Evolutionary conservation across 2,888 invertebrate species (phyloP).

Genomic region (Orgyia antiqua): DNA sequence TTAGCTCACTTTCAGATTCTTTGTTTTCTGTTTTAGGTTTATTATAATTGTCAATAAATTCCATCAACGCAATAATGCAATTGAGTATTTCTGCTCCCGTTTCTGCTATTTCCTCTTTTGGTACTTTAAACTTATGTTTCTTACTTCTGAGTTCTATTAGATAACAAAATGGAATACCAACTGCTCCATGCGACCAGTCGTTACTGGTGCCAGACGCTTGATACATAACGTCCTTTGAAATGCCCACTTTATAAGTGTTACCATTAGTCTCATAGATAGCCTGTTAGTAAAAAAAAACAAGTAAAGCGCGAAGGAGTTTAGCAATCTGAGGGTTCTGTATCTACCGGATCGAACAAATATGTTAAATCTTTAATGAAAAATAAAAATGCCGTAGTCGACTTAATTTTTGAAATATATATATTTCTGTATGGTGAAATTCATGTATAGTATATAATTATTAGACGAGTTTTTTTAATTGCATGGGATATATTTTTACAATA

Average conservation of each 20-base stretch:
- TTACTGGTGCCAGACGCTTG: conserved; percentile 61
- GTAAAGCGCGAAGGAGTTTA: too few species aligned
- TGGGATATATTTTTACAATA: too few species aligned
- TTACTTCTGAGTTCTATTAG: conserved; percentile 61
- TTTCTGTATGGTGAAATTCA: too few species aligned
- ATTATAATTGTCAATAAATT: conserved; percentile 46
- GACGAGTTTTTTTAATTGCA: too few species aligned
- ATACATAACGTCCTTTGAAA: conserved; percentile 65
- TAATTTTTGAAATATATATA: too few species aligned
- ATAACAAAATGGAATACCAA: conserved; percentile 59
- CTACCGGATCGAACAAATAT: too few species aligned
- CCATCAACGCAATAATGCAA: conserved; percentile 52
- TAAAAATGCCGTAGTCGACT: too few species aligned
- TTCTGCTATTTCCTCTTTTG: conserved; percentile 56
- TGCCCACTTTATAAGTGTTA: conserved; percentile 60
- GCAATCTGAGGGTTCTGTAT: too few species aligned
- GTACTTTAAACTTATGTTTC: conserved; percentile 52
- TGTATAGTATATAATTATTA: too few species aligned
- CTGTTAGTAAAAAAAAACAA: conserved; percentile 26
- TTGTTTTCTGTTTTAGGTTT: neutral
- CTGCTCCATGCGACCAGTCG: conserved; percentile 58
- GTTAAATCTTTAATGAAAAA: too few species aligned
- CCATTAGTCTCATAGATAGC: conserved; percentile 56
- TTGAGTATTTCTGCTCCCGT: conserved; percentile 54
- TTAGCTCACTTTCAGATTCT: neutral